Base-by-base conservation (phyloP, 2,888 invertebrate species). In the Brachyopa scutellaris region DNA sequence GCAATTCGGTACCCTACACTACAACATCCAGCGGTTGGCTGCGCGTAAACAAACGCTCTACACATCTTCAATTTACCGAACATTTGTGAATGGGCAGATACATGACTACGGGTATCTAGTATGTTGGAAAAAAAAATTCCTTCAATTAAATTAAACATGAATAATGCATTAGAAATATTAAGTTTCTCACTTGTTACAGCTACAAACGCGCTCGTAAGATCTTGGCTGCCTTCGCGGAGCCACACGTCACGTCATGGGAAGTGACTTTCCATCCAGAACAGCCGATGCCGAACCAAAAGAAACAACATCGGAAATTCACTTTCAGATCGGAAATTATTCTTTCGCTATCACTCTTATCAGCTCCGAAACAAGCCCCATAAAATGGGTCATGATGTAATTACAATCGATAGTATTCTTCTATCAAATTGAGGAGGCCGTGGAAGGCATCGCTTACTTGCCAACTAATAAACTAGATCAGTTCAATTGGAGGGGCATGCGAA, bases 401-500 rank as follows among this genome's bases (percentile, higher is more conserved):
- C 49, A 40, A 61, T 53, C 33, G 42, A n/a, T n/a, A n/a, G 17
- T 9, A 36, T n/a, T 6, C 36, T 38, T 62, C 26, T 29, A 53
- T 62, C 62, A 73, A 62, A 42, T n/a, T n/a, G 17, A 42, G 51
- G 45, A 62, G 61, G 36, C 31, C 61, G 33, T 51, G 47, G 57
- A 51, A 62, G 59, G 42, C 19, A 11, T 47, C 51, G 77, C 57
- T 42, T 61, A 53, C 59, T 62, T 79, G 67, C 69, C 74, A 67
- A 67, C 40, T 61, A 8, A 19, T 49, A 72, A 79, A 79, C 47
- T 79, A 80, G 80, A 76, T 76, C 80, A 66, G 69, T 76, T 76
- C 69, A 80, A 80, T 76, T 74, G 80, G 42, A 69, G 67, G 74
- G 67, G 74, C 74, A 79, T 74, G 79, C 67, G 79, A 79, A 73